These are phyloP conservation scores for Strigops habroptila DNA, from an alignment of 2,113 vertebrate genomes.

Conservation along the genomic window DNA sequence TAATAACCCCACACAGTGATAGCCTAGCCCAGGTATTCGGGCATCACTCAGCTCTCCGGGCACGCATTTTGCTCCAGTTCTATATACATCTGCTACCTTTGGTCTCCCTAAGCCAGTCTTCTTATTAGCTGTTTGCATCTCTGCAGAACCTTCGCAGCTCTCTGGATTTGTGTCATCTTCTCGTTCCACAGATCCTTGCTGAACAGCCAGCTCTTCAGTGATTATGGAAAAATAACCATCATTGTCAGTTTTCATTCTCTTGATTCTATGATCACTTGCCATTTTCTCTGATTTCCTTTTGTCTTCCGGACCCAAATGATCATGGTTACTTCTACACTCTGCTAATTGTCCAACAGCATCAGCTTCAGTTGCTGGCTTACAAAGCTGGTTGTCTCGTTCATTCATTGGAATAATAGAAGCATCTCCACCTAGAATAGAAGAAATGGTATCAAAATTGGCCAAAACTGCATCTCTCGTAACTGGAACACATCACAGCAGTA, in stretches of 20 bases:
- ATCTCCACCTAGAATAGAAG: slow-evolving; percentile 85
- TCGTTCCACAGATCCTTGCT: not conserved
- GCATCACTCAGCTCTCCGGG: slow-evolving; percentile 77
- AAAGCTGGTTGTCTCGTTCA: slow-evolving; percentile 70
- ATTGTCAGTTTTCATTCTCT: slow-evolving; percentile 46
- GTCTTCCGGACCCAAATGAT: slow-evolving; percentile 4
- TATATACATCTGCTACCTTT: slow-evolving; percentile 75
- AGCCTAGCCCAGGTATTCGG: slow-evolving; percentile 70
- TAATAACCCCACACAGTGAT: slow-evolving; percentile 83
- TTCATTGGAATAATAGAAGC: slow-evolving; percentile 90
- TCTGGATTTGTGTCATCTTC: not conserved
- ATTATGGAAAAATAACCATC: not conserved
- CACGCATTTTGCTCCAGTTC: slow-evolving; percentile 94
- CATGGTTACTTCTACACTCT: not conserved
- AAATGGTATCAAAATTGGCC: not conserved
- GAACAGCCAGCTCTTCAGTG: not conserved
- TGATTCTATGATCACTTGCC: not conserved
- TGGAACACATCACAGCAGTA: not conserved
- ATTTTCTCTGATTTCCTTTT: slow-evolving; percentile 32
- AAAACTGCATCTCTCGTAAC: not conserved
- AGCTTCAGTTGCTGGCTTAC: slow-evolving; percentile 27
- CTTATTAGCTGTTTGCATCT: not conserved
- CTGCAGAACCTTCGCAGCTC: not conserved
- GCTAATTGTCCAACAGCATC: slow-evolving; percentile 11
- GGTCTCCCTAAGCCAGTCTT: not conserved